Evolutionary conservation across 2,113 vertebrate genomes (phyloP).

Genomic region (Rhagologus leucostigma): DNA sequence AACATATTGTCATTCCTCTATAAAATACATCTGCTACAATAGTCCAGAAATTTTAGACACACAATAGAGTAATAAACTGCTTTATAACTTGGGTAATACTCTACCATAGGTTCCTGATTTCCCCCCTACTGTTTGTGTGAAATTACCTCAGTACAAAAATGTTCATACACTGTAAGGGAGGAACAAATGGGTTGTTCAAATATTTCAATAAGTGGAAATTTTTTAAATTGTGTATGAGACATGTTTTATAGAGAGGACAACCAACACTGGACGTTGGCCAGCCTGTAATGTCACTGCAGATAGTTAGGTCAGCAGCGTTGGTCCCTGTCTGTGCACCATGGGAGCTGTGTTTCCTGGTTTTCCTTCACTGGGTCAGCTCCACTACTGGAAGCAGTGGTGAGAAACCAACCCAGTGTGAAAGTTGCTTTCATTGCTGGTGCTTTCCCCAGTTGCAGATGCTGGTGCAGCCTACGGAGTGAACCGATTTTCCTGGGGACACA

Average conservation of each 20-base stretch:
- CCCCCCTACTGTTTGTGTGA: slow-evolving; percentile 38
- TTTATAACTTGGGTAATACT: slow-evolving; percentile 42
- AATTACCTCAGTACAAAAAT: slow-evolving; percentile 25
- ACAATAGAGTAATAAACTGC: slow-evolving; percentile 60
- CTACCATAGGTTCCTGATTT: slow-evolving; percentile 15
- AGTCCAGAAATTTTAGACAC: slow-evolving; percentile 53
- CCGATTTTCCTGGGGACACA: not conserved
- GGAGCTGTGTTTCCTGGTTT: not conserved
- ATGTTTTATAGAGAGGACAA: not conserved
- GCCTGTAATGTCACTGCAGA: not conserved
- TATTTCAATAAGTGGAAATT: not conserved
- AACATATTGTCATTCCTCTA: slow-evolving; percentile 29
- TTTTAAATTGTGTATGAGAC: not conserved
- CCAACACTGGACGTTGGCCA: not conserved
- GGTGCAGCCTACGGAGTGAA: not conserved
- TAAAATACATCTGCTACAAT: slow-evolving; percentile 56
- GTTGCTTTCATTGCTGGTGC: not conserved
- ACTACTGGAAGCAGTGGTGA: not conserved
- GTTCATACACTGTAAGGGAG: not conserved
- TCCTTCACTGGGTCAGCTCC: not conserved
- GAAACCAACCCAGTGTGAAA: not conserved
- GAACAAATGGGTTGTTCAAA: not conserved
- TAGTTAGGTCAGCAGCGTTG: accelerated
- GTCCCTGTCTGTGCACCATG: not conserved
- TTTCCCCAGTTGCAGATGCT: not conserved